Percentiles rank a stretch among this genome's conserved stretches.
phyloP scores from a whole-genome alignment of 2,888 invertebrate genomes.

The Heteromurus nitidus region DNA sequence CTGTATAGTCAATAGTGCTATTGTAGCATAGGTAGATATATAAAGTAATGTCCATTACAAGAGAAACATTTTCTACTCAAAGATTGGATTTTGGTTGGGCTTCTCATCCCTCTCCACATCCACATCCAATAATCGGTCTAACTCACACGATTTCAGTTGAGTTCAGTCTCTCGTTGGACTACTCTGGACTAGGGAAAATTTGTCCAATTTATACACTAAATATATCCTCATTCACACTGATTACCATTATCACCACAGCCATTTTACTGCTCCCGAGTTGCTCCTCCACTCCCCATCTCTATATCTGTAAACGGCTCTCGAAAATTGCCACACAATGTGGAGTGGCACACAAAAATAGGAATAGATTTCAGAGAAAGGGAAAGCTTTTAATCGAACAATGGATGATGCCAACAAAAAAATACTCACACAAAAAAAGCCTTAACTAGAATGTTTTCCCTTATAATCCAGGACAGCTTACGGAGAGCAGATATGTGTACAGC shows the following conservation, averaged over 20 bases:
- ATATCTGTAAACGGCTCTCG: too few species aligned
- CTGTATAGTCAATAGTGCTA: neutral
- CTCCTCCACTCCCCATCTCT: too few species aligned
- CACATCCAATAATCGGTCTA: constrained; percentile 4
- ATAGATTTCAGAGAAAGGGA: constrained; percentile 9
- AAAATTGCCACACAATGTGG: neutral
- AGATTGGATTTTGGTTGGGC: neutral
- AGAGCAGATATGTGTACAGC: neutral
- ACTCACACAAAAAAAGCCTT: neutral
- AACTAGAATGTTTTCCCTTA: neutral
- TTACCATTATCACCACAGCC: constrained; percentile 12
- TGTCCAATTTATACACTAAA: constrained; percentile 28
- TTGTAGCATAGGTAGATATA: neutral
- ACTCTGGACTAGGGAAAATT: neutral
- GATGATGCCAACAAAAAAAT: constrained; percentile 19
- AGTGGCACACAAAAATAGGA: neutral
- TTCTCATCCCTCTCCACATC: neutral
- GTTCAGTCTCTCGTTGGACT: too few species aligned
- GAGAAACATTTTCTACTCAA: neutral
- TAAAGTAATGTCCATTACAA: neutral
- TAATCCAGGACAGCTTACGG: neutral
- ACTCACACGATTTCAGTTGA: too few species aligned
- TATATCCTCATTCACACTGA: constrained; percentile 24
- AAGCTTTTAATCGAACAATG: constrained; percentile 43
- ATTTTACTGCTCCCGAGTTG: constrained; percentile 7